These are phyloP conservation scores for Thecophora atra DNA, from an alignment of 2,888 invertebrate genomes.

Conservation along the genomic window DNA sequence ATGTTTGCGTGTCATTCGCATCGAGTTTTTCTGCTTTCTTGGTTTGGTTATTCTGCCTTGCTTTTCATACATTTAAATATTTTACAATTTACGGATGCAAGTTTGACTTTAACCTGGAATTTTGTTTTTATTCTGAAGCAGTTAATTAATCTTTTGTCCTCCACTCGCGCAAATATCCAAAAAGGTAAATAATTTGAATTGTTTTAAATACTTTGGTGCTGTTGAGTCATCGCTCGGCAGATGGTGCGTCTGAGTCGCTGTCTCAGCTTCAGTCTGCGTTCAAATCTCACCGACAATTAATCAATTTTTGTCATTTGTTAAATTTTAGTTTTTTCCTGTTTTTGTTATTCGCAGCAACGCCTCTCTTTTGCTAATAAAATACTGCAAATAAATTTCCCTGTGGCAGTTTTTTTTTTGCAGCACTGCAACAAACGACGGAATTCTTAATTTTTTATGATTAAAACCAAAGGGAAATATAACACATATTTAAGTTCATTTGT, in stretches of 20 bases:
- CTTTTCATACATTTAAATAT: too few relatives aligned
- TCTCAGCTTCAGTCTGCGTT: too few relatives aligned
- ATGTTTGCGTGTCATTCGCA: not conserved
- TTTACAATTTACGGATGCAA: too few relatives aligned
- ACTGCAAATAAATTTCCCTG: not conserved
- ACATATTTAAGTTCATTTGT: too few relatives aligned
- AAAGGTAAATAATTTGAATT: slow-evolving; percentile 1
- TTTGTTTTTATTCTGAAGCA: not conserved
- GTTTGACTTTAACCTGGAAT: too few relatives aligned
- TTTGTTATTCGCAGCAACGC: not conserved
- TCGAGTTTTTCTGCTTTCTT: not conserved
- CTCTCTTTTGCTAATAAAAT: slow-evolving; percentile 1
- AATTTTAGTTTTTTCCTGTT: not conserved
- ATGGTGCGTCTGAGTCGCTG: not conserved
- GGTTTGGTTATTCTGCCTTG: not conserved
- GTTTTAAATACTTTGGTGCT: not conserved
- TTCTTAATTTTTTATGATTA: too few relatives aligned
- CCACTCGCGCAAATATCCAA: not conserved
- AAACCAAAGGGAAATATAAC: too few relatives aligned
- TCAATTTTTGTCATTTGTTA: slow-evolving; percentile 31
- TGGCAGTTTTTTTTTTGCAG: not conserved
- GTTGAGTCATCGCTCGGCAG: not conserved
- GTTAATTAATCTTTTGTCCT: slow-evolving; percentile 18
- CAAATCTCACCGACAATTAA: slow-evolving; percentile 5
- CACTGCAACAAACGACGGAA: too few relatives aligned